Percentiles rank a stretch among this genome's conserved stretches.
Evolutionary conservation across 2,797 vertebrate species (phyloP).

Genomic region (Myiothlypis coronata): DNA sequence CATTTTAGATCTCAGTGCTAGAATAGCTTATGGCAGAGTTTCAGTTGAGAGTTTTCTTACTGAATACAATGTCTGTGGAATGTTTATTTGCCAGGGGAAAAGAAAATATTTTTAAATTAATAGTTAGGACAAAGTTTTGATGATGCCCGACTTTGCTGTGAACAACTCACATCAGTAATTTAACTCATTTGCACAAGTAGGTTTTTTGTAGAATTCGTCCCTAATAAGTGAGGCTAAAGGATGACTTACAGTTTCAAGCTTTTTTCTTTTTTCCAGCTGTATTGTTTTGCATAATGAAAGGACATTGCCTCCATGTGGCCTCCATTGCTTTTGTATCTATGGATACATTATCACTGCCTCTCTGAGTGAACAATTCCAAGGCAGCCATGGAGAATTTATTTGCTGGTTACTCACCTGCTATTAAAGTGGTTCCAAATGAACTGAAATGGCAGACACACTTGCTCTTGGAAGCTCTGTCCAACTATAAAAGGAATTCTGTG

Average conservation of each 20-base stretch:
- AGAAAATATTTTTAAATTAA: background rate
- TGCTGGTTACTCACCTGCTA: conserved; percentile 36
- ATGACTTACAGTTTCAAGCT: background rate
- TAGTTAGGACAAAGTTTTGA: background rate
- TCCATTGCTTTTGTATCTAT: background rate
- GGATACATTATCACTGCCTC: background rate
- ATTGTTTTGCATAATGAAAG: background rate
- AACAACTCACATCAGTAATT: background rate
- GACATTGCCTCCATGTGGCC: background rate
- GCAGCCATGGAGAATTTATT: background rate
- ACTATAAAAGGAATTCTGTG: background rate
- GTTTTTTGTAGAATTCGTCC: background rate
- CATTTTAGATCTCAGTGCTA: background rate
- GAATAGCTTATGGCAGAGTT: background rate
- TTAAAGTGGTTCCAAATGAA: conserved; percentile 20
- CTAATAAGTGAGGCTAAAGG: background rate
- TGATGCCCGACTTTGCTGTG: background rate
- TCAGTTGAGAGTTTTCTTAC: background rate
- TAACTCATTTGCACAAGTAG: background rate
- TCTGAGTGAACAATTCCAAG: conserved; percentile 6
- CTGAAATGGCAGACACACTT: conserved; percentile 1
- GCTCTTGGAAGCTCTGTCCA: conserved; percentile 9
- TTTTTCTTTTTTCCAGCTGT: background rate
- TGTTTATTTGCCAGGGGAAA: background rate
- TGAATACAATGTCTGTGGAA: background rate